Base-by-base conservation (phyloP, 2,113 vertebrate genomes). In the Pangasianodon gigas region DNA sequence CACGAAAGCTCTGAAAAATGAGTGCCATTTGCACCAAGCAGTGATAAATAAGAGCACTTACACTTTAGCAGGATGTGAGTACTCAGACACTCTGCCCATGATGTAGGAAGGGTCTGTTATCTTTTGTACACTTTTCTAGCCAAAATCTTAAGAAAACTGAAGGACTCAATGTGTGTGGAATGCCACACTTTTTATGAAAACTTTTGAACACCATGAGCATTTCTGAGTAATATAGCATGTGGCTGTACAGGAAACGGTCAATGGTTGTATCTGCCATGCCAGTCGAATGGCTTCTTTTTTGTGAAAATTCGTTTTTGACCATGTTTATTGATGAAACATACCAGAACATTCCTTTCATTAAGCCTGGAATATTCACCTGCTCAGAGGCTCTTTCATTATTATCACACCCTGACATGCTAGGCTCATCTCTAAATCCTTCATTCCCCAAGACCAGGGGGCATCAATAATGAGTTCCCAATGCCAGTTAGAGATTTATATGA, bases 401-500 rank as follows among this genome's bases (percentile, higher is more conserved):
- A 83, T 62, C 6, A 87, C 65, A 37, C 11, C 85, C n/a, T 11
- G 8, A 37, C 54, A 83, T 71, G 29, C 41, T 65, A 77, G 67
- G 65, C 84, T 62, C n/a, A 44, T 87, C 60, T 89, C 65, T 52
- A 71, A 74, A 54, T 82, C n/a, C 18, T 77, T 65, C 9, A 46
- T 62, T 83, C 67, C 79, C 6, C 9, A 44, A 54, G 7, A 86
- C 86, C 24, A 16, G 21, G 26, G 77, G 62, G 44, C 75, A 83
- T 74, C 79, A 60, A 75, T 90, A 86, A 87, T 84, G 79, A 87
- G 69, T 89, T 88, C 75, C 69, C 29, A 62, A 21, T 77, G 54
- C 86, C 89, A 91, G 88, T 90, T 88, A 90, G 67, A 87, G n/a
- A 51, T 79, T 80, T 85, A 86, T 69, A 87, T 32, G 18, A 60